These are phyloP conservation scores for Lacanobia wlatinum DNA, from an alignment of 2,888 invertebrate genomes.

Conservation along the genomic window DNA sequence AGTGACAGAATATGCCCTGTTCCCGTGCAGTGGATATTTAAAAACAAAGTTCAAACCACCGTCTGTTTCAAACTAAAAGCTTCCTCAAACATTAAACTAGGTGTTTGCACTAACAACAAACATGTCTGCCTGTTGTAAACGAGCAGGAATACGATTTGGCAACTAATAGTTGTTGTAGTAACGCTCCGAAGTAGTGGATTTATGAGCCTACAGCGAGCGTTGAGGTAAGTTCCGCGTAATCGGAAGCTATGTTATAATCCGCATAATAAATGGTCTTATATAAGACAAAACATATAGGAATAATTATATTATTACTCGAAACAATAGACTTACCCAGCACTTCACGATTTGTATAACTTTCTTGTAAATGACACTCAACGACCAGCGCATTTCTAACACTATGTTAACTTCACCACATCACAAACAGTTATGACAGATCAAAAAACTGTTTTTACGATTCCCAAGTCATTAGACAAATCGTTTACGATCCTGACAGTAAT, in stretches of 20 bases:
- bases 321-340: slow-evolving; percentile 49
- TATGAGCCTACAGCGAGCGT: slow-evolving; percentile 30
- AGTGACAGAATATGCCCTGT: not conserved
- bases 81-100: slow-evolving; percentile 46
- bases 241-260: slow-evolving; percentile 51
- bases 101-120: slow-evolving; percentile 31
- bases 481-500: slow-evolving; percentile 47
- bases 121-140: slow-evolving; percentile 39
- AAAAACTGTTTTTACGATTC: slow-evolving; percentile 39
- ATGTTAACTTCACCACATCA: slow-evolving; percentile 48
- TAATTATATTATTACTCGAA: not conserved
- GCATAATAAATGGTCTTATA: slow-evolving; percentile 25
- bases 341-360: slow-evolving; percentile 59
- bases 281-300: slow-evolving; percentile 11
- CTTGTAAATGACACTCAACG: slow-evolving; percentile 47
- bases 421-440: slow-evolving; percentile 43
- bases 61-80: slow-evolving; percentile 25
- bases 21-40: not conserved
- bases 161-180: slow-evolving; percentile 47
- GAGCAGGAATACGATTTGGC: slow-evolving; percentile 55
- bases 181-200: slow-evolving; percentile 32
- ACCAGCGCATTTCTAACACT: slow-evolving; percentile 53
- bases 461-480: slow-evolving; percentile 56
- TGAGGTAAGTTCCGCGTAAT: slow-evolving; percentile 29
- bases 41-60: not conserved